These are phyloP conservation scores for Crotalus horridus DNA, from an alignment of 2,113 vertebrate species.

Conservation along the genomic window DNA sequence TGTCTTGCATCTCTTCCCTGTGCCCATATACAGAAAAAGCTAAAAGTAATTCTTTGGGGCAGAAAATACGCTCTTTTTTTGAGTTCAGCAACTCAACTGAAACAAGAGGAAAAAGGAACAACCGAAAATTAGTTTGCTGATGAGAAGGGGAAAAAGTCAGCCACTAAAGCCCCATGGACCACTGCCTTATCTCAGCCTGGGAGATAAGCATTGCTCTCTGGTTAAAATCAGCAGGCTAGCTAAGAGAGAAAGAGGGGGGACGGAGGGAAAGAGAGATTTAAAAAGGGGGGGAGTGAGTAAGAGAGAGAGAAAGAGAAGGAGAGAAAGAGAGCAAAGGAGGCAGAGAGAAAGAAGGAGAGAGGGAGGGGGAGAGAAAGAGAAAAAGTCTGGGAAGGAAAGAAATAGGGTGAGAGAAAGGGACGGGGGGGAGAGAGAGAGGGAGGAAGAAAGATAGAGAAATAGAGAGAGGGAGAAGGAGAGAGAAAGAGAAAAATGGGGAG, in stretches of 20 bases:
- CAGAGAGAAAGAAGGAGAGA: too few relatives aligned
- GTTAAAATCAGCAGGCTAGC: neutral
- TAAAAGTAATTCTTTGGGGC: neutral
- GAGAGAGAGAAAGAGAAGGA: too few relatives aligned
- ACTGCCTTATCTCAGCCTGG: neutral
- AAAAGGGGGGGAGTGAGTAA: too few relatives aligned
- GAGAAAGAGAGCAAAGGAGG: too few relatives aligned
- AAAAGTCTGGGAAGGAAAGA: too few relatives aligned
- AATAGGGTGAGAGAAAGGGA: too few relatives aligned
- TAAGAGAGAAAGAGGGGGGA: neutral
- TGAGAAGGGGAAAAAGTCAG: neutral
- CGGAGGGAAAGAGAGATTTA: neutral
- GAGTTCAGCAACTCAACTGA: neutral
- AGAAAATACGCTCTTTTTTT: neutral
- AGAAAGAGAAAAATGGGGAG: too few relatives aligned
- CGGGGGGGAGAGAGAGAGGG: fast-evolving
- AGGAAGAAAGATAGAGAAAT: too few relatives aligned
- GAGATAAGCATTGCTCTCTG: neutral
- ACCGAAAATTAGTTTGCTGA: neutral
- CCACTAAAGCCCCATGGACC: neutral
- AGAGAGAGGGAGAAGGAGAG: too few relatives aligned
- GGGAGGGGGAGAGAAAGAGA: too few relatives aligned
- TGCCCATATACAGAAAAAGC: neutral
- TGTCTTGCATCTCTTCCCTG: neutral
- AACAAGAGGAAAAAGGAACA: neutral